phyloP scores from a whole-genome alignment of 1,140 invertebrate genomes.

The Littorina saxatilis region DNA sequence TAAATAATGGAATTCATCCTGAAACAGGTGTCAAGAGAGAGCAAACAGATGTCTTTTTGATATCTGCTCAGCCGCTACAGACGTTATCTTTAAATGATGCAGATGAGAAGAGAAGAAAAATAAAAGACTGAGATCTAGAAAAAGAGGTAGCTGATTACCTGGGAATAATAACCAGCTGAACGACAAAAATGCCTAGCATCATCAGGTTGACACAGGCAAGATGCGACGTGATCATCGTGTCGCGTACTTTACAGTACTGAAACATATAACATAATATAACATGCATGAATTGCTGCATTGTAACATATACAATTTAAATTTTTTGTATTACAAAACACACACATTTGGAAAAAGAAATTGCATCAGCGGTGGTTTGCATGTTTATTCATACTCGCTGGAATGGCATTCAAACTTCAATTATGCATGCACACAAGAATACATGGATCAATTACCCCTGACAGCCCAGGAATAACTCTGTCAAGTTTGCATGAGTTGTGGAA shows the following conservation, averaged over 20 bases:
- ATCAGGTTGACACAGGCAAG: slow-evolving; percentile 89
- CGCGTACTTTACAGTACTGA: slow-evolving; percentile 89
- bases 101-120: neutral
- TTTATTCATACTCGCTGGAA: too few species aligned
- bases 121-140: neutral
- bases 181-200: slow-evolving; percentile 90
- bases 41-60: too few species aligned
- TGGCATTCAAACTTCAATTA: too few species aligned
- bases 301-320: neutral
- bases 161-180: slow-evolving; percentile 84
- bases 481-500: too few species aligned
- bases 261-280: slow-evolving; percentile 49
- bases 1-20: too few species aligned
- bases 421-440: too few species aligned
- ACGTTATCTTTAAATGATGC: too few species aligned
- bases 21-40: too few species aligned
- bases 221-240: slow-evolving; percentile 89
- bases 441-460: too few species aligned
- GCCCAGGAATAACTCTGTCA: too few species aligned
- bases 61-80: too few species aligned
- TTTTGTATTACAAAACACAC: neutral
- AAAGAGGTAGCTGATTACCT: slow-evolving; percentile 78
- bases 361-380: too few species aligned
- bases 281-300: neutral
- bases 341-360: neutral